A percentile compares a stretch with the other conserved stretches of the same genome.
Conservation (phyloP, 2,113 vertebrate species). For the Syngnathoides biaculeatus region DNA sequence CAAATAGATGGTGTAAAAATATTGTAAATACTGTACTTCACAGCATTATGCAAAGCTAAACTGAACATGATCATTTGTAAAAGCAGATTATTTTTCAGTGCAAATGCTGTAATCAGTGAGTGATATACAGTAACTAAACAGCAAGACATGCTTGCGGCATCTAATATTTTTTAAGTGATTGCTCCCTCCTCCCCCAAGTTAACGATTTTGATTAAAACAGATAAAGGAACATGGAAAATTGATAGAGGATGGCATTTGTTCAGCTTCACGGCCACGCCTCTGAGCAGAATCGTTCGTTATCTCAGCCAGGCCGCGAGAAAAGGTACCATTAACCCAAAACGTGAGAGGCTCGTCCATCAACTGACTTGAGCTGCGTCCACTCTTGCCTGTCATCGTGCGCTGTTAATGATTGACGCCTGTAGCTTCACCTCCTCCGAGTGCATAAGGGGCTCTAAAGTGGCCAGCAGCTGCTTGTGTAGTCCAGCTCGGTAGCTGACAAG, state of each 20-base stretch:
- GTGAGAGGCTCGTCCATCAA: background rate
- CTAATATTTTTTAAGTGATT: background rate
- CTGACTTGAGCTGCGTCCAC: background rate
- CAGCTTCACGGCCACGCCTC: slow-evolving; percentile 8
- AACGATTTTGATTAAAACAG: background rate
- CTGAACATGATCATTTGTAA: background rate
- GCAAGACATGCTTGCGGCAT: too few species aligned
- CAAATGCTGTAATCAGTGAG: background rate
- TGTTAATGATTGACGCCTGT: background rate
- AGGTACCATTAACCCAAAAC: slow-evolving; percentile 5
- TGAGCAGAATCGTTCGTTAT: slow-evolving; percentile 4
- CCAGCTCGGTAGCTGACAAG: background rate
- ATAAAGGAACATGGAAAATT: background rate
- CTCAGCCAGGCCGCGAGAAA: slow-evolving; percentile 7
- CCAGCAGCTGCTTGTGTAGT: slow-evolving; percentile 12
- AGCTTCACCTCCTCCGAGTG: slow-evolving; percentile 1
- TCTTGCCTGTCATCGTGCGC: background rate
- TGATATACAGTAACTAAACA: background rate
- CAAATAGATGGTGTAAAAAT: too few species aligned
- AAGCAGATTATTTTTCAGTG: background rate
- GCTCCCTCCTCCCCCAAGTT: background rate
- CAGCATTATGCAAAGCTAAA: too few species aligned
- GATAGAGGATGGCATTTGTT: background rate
- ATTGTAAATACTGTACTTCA: too few species aligned
- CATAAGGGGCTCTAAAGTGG: background rate